Conservation (phyloP, 2,888 invertebrate species). For the Rhingia rostrata region DNA sequence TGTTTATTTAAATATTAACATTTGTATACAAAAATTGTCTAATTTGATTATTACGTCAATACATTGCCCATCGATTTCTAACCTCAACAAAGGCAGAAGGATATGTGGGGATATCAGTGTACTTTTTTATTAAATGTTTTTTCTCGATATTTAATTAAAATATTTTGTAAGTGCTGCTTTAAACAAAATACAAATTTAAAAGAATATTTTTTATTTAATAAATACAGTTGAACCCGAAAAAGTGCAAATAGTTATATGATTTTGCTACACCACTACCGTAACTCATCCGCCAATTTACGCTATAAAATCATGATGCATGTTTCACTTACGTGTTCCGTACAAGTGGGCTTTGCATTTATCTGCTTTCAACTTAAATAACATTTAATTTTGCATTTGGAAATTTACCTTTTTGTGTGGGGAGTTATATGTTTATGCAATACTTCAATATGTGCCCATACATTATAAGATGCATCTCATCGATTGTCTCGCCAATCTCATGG, state of each 20-base stretch:
- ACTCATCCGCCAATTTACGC: too few relatives aligned
- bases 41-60: too few relatives aligned
- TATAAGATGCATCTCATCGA: slow-evolving; percentile 82
- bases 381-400: slow-evolving; percentile 31
- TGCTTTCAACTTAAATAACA: slow-evolving; percentile 6
- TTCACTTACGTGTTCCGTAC: too few relatives aligned
- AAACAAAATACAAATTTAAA: slow-evolving; percentile 38
- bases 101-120: slow-evolving; percentile 28
- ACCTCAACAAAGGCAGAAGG: slow-evolving; percentile 37
- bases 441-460: slow-evolving; percentile 83
- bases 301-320: too few relatives aligned
- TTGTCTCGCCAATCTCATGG: slow-evolving; percentile 83
- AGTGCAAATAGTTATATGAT: too few relatives aligned
- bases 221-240: not conserved
- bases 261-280: too few relatives aligned
- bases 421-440: slow-evolving; percentile 79
- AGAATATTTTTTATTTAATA: slow-evolving; percentile 10
- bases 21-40: too few relatives aligned
- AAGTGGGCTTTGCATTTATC: too few relatives aligned
- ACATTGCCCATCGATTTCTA: too few relatives aligned
- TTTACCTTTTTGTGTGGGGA: slow-evolving; percentile 55
- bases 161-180: slow-evolving; percentile 55
- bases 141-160: slow-evolving; percentile 13
- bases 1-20: too few relatives aligned
- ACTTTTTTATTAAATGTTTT: slow-evolving; percentile 14